Conservation (phyloP, 1,140 invertebrate genomes). For the Lasioglossum baleicum region DNA sequence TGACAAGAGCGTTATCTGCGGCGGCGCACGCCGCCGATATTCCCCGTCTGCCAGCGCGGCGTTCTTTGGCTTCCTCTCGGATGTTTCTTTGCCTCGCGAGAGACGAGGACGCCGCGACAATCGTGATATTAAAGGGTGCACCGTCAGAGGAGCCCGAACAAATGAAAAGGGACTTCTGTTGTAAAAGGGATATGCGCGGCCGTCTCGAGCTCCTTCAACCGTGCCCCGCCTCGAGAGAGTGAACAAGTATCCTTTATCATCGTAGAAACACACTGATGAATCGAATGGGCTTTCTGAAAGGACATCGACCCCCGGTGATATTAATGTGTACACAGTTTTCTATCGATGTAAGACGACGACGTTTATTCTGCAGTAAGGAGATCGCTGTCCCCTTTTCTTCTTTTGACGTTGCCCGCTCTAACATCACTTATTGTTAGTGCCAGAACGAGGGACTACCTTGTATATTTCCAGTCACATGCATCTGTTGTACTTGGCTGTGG, state of each 20-base stretch:
- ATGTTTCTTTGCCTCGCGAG: neutral
- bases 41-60: neutral
- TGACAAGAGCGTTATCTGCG: constrained; percentile 18
- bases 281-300: neutral
- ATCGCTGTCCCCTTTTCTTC: no score
- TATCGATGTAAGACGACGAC: no score
- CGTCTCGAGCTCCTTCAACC: neutral
- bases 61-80: neutral
- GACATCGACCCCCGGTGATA: neutral
- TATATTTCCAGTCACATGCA: no score
- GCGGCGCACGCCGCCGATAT: constrained; percentile 15
- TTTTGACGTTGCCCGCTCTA: no score
- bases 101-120: constrained; percentile 2
- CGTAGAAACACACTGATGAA: neutral
- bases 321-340: neutral
- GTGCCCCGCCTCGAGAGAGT: neutral
- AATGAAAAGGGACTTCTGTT: constrained; percentile 10
- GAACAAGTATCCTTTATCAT: neutral
- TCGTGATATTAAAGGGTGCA: constrained; percentile 32
- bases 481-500: no score
- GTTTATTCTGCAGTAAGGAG: no score
- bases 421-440: no score
- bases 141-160: neutral
- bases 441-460: no score
- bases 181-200: neutral